phyloP scores from a whole-genome alignment of 2,797 vertebrate species.

The Acestrorhynchus altus region DNA sequence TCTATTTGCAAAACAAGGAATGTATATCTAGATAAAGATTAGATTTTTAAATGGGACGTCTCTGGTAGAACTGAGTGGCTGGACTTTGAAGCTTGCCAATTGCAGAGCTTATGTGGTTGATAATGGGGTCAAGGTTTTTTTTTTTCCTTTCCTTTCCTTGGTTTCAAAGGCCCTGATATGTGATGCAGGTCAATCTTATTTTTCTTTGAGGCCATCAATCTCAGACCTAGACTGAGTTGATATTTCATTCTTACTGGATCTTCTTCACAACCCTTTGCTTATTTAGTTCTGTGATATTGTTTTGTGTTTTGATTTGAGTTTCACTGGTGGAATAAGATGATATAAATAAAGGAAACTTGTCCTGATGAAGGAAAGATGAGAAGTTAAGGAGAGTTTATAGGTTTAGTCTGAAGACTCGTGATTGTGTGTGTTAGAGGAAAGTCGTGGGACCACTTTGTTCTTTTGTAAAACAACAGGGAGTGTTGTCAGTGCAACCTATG shows the following conservation, averaged over 20 bases:
- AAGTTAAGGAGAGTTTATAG: constrained; percentile 66
- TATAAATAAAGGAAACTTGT: constrained; percentile 54
- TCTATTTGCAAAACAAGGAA: constrained; percentile 59
- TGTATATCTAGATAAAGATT: constrained; percentile 63
- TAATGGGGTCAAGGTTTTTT: constrained; percentile 69
- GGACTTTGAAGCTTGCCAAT: constrained; percentile 31
- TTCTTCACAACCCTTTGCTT: constrained; percentile 61
- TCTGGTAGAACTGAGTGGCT: constrained; percentile 62
- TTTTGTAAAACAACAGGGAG: constrained; percentile 66
- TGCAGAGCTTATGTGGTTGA: constrained; percentile 67
- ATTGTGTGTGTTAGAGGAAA: constrained; percentile 59
- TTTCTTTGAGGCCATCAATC: constrained; percentile 61
- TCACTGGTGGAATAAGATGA: constrained; percentile 53
- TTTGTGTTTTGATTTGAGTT: constrained; percentile 60
- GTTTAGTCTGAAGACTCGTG: constrained; percentile 72
- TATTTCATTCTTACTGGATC: constrained; percentile 47
- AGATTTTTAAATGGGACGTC: constrained; percentile 73
- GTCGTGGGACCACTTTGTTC: constrained; percentile 30
- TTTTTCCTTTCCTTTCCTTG: constrained; percentile 37
- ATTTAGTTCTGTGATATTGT: constrained; percentile 68
- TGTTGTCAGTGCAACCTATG: constrained; percentile 90
- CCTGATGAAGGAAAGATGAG: constrained; percentile 61
- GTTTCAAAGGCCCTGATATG: constrained; percentile 61
- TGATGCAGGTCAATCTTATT: constrained; percentile 62
- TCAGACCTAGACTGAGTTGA: constrained; percentile 45